Evolutionary conservation across 2,888 invertebrate genomes (phyloP).

Genomic region (Pollenia angustigena): DNA sequence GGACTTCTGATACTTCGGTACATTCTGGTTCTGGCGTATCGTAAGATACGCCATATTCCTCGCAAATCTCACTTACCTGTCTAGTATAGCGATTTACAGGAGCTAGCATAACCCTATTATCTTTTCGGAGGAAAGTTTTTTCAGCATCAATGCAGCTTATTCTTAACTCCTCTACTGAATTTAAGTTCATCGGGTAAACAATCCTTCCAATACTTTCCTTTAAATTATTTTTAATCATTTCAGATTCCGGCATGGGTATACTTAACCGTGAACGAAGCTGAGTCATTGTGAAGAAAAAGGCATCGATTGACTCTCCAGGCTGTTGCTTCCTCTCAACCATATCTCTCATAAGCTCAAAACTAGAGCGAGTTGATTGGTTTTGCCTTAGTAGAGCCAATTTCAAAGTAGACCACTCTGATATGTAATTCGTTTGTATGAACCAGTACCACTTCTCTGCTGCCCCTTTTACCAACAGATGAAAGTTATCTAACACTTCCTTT

Average conservation of each 20-base stretch:
- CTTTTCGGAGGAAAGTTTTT: neutral
- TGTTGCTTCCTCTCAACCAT: neutral
- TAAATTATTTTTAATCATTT: conserved; percentile 3
- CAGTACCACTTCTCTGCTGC: no score
- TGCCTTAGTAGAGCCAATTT: no score
- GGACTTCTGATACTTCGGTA: neutral
- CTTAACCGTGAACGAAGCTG: no score
- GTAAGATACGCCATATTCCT: neutral
- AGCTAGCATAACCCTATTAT: no score
- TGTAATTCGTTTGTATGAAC: no score
- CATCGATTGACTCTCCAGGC: no score
- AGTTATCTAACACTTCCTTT: no score
- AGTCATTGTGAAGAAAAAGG: no score
- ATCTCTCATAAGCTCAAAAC: no score
- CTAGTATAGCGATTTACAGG: neutral
- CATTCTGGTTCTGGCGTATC: neutral
- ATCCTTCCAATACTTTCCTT: neutral
- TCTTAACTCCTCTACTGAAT: neutral
- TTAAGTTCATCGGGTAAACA: neutral
- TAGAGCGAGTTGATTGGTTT: no score
- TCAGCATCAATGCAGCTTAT: neutral
- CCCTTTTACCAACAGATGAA: no score
- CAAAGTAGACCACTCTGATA: no score
- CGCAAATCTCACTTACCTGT: neutral
- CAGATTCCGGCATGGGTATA: neutral